Evolutionary conservation across 2,113 vertebrate genomes (phyloP), one percentile per base, ranked within the genome.

Genomic region (Tinamus guttatus): DNA sequence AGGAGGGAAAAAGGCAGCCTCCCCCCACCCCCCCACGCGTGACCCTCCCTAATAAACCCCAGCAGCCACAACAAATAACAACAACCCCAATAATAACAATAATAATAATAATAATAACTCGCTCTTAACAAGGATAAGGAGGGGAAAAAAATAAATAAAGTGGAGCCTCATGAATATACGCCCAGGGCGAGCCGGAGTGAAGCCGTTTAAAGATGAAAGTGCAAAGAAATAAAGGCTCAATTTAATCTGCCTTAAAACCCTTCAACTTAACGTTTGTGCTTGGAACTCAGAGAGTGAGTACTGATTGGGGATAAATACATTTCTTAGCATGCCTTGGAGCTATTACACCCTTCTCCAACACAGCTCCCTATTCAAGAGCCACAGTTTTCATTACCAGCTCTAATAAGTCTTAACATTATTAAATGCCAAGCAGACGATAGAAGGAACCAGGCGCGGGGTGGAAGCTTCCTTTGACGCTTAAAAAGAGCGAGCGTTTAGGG

Each of bases 171-270:
- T 98, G 98, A 98, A 99, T 99, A 98, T 98, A 97, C 97, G 98
- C 99, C 98, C 98, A 98, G 98, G 99, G 99, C 98, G 97, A 99
- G 98, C 98, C 97, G 98, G 98, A 98, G 99, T 98, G 98, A 99
- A 99, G 99, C 98, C 98, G 98, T 99, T 99, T 98, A 98, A 98
- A 99, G 99, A 99, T 99, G 99, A 99, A 99, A 99, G 99, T 99
- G 98, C 98, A 98, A 98, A 98, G 98, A 99, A 99, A 99, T 99
- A 99, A 99, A 99, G 98, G 98, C 99, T 99, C 98, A 98, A 98
- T 99, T 99, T 99, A 99, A 99, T 99, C 99, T 99, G 99, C 98
- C 98, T 99, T 99, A 99, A 99, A 99, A 98, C 98, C 98, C 98
- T 99, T 99, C 98, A 98, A 98, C 98, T 99, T 98, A 98, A 98